Evolutionary conservation across 2,797 vertebrate genomes (phyloP), one percentile per base, ranked within the genome.

Genomic region (Channallabes apus): DNA sequence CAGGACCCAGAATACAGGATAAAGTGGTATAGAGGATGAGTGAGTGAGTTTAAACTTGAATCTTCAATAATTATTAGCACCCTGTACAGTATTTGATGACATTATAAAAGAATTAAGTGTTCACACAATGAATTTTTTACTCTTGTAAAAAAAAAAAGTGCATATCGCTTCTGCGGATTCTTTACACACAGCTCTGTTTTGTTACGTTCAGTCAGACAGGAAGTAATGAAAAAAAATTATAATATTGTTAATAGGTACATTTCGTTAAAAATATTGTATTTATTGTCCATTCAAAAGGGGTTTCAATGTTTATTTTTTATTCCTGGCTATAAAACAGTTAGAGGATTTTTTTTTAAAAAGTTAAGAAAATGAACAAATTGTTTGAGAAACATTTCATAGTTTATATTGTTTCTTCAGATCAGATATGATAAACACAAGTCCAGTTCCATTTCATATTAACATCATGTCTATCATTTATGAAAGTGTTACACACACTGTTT

Each of bases 391-490:
- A 4, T 75, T 29, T 54, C 20, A 54, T 35, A 6, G 38, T 84
- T 65, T 84, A 46, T 77, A 67, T 32, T 75, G n/a, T 56, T 62
- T 84, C 15, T 71, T 79, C 61, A 64, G 8, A 18, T 65, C 7
- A 35, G 59, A 51, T 27, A 35, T 54, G 71, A 46, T 27, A 38
- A 3, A 85, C 79, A 88, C 12, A 6, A 51, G 24, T 54, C 29
- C 82, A 27, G 24, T 54, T 54, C 78, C 73, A 65, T 59, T 84
- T 62, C 11, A 78, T 77, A 56, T 83, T 14, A 87, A 20, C 54
- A 51, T 71, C 65, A 82, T 91, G 86, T 91, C 88, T 79, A 29
- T 59, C 9, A 3, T 87, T 85, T 78, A 87, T 88, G 73, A 82
- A 83, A 73, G 82, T 84, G 77, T 87, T 88, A 86, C 65, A 85